Evolutionary conservation across 2,888 invertebrate genomes (phyloP).

Genomic region (Amblyjoppa fuscipennis): DNA sequence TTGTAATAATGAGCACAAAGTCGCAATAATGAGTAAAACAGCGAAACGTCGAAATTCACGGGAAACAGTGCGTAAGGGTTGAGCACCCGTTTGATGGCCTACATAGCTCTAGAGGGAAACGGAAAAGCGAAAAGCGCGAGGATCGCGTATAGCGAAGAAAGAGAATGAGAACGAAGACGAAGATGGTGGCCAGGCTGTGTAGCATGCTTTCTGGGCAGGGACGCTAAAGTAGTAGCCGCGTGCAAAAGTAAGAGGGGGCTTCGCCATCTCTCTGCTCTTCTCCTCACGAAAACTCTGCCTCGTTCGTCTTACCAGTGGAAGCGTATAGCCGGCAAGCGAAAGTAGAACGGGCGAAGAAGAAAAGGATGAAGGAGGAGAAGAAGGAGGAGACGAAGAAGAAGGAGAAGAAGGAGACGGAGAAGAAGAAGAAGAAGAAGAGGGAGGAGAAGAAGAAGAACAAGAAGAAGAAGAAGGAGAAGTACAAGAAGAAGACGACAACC

Average conservation of each 20-base stretch:
- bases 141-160: constrained; percentile 63
- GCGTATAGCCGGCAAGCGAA: constrained; percentile 64
- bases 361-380: constrained; percentile 51
- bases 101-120: constrained; percentile 73
- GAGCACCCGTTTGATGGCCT: constrained; percentile 82
- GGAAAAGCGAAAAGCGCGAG: constrained; percentile 28
- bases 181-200: constrained; percentile 65
- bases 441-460: constrained; percentile 60
- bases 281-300: constrained; percentile 55
- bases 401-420: constrained; percentile 20
- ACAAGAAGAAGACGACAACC: constrained; percentile 65
- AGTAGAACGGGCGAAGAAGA: constrained; percentile 32
- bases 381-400: constrained; percentile 62
- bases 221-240: constrained; percentile 70
- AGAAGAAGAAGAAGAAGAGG: constrained; percentile 55
- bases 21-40: background rate
- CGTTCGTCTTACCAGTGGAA: constrained; percentile 68
- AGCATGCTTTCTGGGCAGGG: constrained; percentile 66
- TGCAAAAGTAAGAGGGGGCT: constrained; percentile 60
- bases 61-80: constrained; percentile 79
- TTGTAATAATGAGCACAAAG: background rate
- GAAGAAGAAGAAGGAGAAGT: constrained; percentile 63
- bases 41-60: constrained; percentile 7
- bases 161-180: constrained; percentile 68
- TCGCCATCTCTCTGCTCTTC: constrained; percentile 40